These are phyloP conservation scores for Peribatodes rhomboidaria DNA, from an alignment of 2,888 invertebrate genomes.

Conservation along the genomic window DNA sequence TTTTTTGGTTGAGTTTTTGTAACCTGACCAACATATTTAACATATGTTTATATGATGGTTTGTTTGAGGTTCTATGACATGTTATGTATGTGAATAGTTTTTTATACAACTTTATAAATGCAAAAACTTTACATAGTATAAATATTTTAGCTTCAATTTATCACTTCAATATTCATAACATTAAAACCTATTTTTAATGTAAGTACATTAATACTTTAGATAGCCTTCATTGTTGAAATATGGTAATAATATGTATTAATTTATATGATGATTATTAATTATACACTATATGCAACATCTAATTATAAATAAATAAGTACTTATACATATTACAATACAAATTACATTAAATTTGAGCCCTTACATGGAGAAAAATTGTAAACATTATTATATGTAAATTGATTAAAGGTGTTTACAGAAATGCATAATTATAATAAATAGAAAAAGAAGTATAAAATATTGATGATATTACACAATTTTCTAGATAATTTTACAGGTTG, in stretches of 20 bases:
- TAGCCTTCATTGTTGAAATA: constrained; percentile 33
- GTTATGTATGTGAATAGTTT: background rate
- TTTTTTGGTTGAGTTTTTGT: too few species aligned
- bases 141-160: background rate
- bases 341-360: constrained; percentile 19
- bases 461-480: too few species aligned
- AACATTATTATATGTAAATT: constrained; percentile 2
- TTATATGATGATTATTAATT: background rate
- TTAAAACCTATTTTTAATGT: constrained; percentile 3
- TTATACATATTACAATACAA: constrained; percentile 4
- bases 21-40: too few species aligned
- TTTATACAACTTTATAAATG: background rate
- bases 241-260: constrained; percentile 11
- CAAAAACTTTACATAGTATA: too few species aligned
- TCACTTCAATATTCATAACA: constrained; percentile 11
- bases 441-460: background rate
- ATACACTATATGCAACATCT: constrained; percentile 12
- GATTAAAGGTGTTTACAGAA: background rate
- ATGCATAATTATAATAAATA: background rate
- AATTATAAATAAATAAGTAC: background rate
- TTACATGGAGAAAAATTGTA: constrained; percentile 7
- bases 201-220: constrained; percentile 32
- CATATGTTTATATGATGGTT: too few species aligned
- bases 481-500: too few species aligned
- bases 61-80: background rate